Conservation (phyloP, 2,888 invertebrate genomes). For the Hydriomena furcata region DNA sequence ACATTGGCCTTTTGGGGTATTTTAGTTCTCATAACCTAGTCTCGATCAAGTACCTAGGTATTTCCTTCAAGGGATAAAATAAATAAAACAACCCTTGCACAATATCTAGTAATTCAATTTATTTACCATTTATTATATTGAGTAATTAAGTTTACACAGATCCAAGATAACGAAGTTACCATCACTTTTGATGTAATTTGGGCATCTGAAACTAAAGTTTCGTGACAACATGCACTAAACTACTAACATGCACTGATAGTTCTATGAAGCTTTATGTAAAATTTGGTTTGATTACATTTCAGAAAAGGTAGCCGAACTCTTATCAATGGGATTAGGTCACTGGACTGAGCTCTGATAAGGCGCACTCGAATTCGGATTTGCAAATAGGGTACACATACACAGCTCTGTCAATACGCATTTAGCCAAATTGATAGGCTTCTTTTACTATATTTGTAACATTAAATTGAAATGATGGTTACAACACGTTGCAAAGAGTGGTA, state of each 20-base stretch:
- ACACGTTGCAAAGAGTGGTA: too few relatives aligned
- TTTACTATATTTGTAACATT: too few relatives aligned
- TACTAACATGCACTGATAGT: too few relatives aligned
- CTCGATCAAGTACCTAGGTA: too few relatives aligned
- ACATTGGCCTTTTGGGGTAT: too few relatives aligned
- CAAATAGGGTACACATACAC: too few relatives aligned
- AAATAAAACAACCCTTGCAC: constrained; percentile 58
- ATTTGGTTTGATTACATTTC: constrained; percentile 2
- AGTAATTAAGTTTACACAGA: constrained; percentile 36
- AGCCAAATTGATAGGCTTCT: too few relatives aligned
- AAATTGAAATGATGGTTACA: too few relatives aligned
- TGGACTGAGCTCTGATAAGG: constrained; percentile 13
- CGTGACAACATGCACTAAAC: constrained; percentile 1
- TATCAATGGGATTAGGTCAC: constrained; percentile 25
- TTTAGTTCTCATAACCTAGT: too few relatives aligned
- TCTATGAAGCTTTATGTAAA: too few relatives aligned
- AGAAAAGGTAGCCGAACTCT: constrained; percentile 15
- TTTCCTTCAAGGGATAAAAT: not conserved
- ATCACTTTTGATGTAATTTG: constrained; percentile 12
- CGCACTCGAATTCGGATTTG: not conserved
- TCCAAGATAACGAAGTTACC: constrained; percentile 41
- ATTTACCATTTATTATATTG: constrained; percentile 55
- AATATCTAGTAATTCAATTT: constrained; percentile 68
- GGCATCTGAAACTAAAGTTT: constrained; percentile 3
- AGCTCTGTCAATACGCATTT: too few relatives aligned